Evolutionary conservation across 2,888 invertebrate genomes (phyloP).

Genomic region (Adineta ricciae): DNA sequence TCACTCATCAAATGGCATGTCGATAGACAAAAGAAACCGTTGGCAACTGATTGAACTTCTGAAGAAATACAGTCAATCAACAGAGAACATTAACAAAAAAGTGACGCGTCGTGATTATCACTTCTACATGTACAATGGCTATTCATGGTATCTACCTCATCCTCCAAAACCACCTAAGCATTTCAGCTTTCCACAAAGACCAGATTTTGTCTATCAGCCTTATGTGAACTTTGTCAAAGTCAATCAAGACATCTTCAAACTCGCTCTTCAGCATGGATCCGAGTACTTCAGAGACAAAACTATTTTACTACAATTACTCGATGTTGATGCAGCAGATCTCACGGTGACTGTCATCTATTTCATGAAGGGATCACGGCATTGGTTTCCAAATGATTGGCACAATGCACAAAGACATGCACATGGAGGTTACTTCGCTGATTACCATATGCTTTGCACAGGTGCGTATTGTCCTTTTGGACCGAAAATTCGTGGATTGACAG

Average conservation of each 20-base stretch:
- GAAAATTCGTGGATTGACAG: neutral
- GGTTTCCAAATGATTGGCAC: neutral
- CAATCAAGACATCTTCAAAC: neutral
- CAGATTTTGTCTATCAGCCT: neutral
- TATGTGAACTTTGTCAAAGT: neutral
- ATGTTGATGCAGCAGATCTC: neutral
- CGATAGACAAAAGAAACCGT: neutral
- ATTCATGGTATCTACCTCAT: neutral
- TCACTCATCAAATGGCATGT: neutral
- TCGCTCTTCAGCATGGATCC: neutral
- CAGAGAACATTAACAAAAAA: neutral
- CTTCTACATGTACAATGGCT: neutral
- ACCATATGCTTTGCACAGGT: neutral
- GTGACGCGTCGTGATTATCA: neutral
- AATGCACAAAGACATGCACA: neutral
- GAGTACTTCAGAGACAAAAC: neutral
- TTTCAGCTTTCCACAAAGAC: neutral
- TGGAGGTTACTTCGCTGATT: neutral
- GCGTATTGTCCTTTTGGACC: neutral
- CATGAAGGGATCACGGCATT: neutral
- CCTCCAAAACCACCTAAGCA: neutral
- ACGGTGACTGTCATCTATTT: neutral
- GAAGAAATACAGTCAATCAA: neutral
- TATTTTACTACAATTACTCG: neutral
- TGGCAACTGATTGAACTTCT: neutral